Evolutionary conservation across 2,797 vertebrate species (phyloP).

Genomic region (Apogon talboti): DNA sequence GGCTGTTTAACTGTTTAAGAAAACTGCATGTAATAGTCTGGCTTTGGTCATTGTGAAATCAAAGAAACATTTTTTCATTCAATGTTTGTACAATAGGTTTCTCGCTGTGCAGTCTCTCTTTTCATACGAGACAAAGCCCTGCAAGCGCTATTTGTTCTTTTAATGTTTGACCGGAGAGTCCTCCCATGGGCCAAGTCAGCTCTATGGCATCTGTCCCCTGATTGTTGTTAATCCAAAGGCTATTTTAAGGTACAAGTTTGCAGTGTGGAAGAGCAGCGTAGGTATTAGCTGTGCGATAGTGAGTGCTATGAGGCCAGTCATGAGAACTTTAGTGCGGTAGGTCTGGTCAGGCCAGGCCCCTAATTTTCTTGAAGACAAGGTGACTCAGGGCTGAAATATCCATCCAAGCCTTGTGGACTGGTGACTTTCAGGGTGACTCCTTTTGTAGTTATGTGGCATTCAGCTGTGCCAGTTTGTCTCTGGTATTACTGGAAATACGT

Average conservation of each 20-base stretch:
- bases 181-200: conserved; percentile 48
- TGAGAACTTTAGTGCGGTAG: conserved; percentile 43
- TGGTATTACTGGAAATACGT: conserved; percentile 28
- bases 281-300: conserved; percentile 50
- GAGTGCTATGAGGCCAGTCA: conserved; percentile 42
- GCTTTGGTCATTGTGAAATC: neutral
- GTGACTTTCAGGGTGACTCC: conserved; percentile 60
- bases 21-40: conserved; percentile 4
- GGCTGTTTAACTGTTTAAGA: neutral
- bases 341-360: conserved; percentile 38
- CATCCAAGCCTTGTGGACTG: conserved; percentile 31
- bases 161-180: conserved; percentile 66
- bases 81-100: neutral
- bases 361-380: conserved; percentile 47
- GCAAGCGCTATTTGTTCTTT: conserved; percentile 61
- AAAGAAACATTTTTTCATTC: conserved; percentile 1
- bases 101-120: conserved; percentile 13
- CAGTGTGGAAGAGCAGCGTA: conserved; percentile 52
- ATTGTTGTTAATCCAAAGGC: conserved; percentile 75
- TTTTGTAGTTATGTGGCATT: conserved; percentile 38
- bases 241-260: conserved; percentile 77
- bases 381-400: conserved; percentile 72
- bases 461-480: conserved; percentile 14
- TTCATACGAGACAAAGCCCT: conserved; percentile 32
- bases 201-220: conserved; percentile 75